Percentiles rank a stretch among this genome's conserved stretches.
Conservation (phyloP, 2,888 invertebrate species). For the Agrotis ipsilon region DNA sequence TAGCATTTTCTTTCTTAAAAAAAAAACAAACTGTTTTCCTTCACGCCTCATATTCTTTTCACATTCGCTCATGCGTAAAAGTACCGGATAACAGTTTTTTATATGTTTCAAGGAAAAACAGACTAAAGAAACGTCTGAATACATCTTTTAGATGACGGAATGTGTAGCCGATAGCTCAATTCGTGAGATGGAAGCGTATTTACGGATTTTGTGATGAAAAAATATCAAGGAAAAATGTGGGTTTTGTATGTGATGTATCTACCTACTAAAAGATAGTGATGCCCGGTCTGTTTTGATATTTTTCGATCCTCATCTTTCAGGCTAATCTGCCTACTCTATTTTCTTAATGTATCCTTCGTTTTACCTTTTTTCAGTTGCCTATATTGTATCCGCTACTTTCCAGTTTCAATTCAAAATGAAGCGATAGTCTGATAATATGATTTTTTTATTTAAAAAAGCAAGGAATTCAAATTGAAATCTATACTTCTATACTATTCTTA, state of each 20-base stretch:
- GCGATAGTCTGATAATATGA: too few species aligned
- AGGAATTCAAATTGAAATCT: too few species aligned
- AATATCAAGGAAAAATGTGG: conserved; percentile 16
- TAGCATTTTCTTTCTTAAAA: neutral
- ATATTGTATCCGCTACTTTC: too few species aligned
- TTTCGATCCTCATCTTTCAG: too few species aligned
- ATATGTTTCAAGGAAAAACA: neutral
- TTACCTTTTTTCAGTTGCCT: too few species aligned
- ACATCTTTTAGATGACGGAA: conserved; percentile 12
- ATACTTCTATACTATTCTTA: too few species aligned
- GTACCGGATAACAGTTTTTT: conserved; percentile 4
- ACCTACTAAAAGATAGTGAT: too few species aligned
- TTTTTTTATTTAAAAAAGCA: too few species aligned
- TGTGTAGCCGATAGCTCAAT: conserved; percentile 19
- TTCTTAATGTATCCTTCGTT: too few species aligned
- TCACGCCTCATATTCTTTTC: conserved; percentile 4
- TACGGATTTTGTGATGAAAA: conserved; percentile 23
- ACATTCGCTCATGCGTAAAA: conserved; percentile 25
- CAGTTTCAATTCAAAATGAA: too few species aligned
- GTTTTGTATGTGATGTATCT: neutral
- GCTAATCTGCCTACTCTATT: too few species aligned
- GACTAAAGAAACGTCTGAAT: neutral
- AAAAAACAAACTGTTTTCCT: neutral
- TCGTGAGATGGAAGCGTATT: neutral
- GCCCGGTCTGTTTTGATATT: too few species aligned